Base-by-base conservation (phyloP, 2,888 invertebrate species). In the Rosalia funebris region DNA sequence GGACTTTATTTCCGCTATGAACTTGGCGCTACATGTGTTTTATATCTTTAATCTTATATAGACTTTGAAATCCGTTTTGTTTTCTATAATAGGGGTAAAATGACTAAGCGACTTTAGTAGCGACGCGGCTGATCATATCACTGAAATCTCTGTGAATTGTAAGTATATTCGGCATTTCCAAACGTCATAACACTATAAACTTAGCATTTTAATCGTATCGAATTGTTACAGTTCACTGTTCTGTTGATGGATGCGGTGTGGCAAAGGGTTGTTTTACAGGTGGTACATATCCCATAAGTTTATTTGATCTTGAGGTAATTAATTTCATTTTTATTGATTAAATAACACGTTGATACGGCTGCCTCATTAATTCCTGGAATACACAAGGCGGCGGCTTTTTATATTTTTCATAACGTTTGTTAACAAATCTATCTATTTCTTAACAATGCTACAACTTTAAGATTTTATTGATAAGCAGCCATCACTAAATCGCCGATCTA, bases 271-370 rank as follows among this genome's bases (percentile, higher is more conserved):
- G 20, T 31, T 14, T 14, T 44, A n/a, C 44, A 44, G 44, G 44
- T 44, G 44, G 14, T 3, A 20, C 1, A 2, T 34, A 34, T 34
- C 11, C 34, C 46, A 31, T 46, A 31, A 12, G 52, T 10, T 52
- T 16, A 41, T 52, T 52, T 52, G 52, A 39, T 41, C 41, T 52
- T 19, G 25, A 14, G 2, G 16, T 52, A 41, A 36, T 41, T 52
- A 25, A 14, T 10, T 39, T 52, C 10, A 15, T 17, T 52, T 52
- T 37, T 37, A 14, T 52, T 52, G 37, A 31, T 52, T 15, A 32
- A 42, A 32, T 37, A 17, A 10, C 17, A 3, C 42, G 4, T 42
- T 14, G 25, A 20, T 25, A 15, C 5, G 32, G 10, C 32, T 48
- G 34, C 19, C 7, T 48, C 16, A 1, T 16, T 15, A 12, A 16